phyloP scores from a whole-genome alignment of 2,888 invertebrate genomes.

The Callyntrura guangdongensis region DNA sequence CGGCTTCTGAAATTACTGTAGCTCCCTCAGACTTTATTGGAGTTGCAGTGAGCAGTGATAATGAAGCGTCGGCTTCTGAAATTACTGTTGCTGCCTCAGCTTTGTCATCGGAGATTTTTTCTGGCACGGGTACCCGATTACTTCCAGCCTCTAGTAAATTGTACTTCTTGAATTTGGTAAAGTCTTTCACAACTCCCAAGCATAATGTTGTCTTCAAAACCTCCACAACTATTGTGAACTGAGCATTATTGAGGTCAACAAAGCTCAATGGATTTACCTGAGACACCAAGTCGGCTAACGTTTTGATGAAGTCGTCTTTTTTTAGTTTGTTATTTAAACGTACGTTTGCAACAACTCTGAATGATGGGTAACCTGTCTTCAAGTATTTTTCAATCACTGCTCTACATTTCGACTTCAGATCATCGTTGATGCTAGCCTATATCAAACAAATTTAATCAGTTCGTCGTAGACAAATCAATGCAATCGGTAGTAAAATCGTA shows the following conservation, averaged over 20 bases:
- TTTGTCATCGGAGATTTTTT: too few species aligned
- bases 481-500: too few species aligned
- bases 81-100: too few species aligned
- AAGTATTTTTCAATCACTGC: slow-evolving; percentile 92
- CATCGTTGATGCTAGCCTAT: slow-evolving; percentile 90
- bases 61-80: too few species aligned
- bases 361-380: slow-evolving; percentile 90
- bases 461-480: too few species aligned
- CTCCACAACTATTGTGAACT: slow-evolving; percentile 93
- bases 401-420: slow-evolving; percentile 90
- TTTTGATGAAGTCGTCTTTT: slow-evolving; percentile 91
- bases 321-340: slow-evolving; percentile 91
- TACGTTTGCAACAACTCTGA: slow-evolving; percentile 92
- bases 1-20: too few species aligned
- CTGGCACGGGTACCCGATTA: neutral
- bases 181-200: slow-evolving; percentile 93
- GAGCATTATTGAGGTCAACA: slow-evolving; percentile 92
- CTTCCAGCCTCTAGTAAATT: slow-evolving; percentile 90
- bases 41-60: too few species aligned
- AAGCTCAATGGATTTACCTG: slow-evolving; percentile 91
- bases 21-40: too few species aligned
- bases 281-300: slow-evolving; percentile 90
- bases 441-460: too few species aligned
- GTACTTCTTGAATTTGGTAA: slow-evolving; percentile 92
- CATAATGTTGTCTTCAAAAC: slow-evolving; percentile 93